These are phyloP conservation scores for Enteromius radiatus DNA, from an alignment of 2,797 vertebrate genomes.

Conservation along the genomic window DNA sequence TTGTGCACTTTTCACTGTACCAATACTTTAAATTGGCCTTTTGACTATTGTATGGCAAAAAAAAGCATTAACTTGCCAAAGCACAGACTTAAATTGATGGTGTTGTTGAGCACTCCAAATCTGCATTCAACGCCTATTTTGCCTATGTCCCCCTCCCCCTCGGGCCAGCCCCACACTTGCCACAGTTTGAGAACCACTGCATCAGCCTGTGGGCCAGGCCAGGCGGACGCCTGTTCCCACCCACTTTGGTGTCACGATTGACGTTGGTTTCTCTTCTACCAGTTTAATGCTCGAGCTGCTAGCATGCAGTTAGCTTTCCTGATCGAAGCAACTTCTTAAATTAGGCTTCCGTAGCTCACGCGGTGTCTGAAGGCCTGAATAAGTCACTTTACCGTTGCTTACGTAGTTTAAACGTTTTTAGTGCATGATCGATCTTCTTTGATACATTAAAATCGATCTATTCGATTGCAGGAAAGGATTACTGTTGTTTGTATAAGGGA, in stretches of 20 bases:
- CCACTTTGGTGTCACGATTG: background rate
- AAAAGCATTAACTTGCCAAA: too few relatives aligned
- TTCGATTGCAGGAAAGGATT: background rate
- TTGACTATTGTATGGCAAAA: too few relatives aligned
- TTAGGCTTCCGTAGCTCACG: background rate
- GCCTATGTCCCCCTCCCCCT: too few relatives aligned
- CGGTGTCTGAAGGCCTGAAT: background rate
- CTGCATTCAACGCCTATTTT: too few relatives aligned
- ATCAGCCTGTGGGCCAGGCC: background rate
- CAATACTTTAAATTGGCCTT: too few relatives aligned
- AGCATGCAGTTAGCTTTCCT: constrained; percentile 16
- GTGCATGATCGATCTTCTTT: background rate
- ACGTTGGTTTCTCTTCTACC: background rate
- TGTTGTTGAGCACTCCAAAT: too few relatives aligned
- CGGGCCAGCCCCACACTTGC: too few relatives aligned
- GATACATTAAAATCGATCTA: background rate
- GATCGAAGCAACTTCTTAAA: constrained; percentile 22
- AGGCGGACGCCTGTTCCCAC: background rate
- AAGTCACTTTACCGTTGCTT: background rate
- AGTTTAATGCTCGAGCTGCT: constrained; percentile 10
- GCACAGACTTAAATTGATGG: too few relatives aligned
- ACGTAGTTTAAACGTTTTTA: background rate
- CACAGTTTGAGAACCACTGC: too few relatives aligned
- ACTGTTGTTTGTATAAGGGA: constrained; percentile 1
- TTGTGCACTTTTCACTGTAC: too few relatives aligned